Percentiles rank a stretch among this genome's conserved stretches.
phyloP scores from a whole-genome alignment of 2,113 vertebrate genomes.

The Nestor notabilis region DNA sequence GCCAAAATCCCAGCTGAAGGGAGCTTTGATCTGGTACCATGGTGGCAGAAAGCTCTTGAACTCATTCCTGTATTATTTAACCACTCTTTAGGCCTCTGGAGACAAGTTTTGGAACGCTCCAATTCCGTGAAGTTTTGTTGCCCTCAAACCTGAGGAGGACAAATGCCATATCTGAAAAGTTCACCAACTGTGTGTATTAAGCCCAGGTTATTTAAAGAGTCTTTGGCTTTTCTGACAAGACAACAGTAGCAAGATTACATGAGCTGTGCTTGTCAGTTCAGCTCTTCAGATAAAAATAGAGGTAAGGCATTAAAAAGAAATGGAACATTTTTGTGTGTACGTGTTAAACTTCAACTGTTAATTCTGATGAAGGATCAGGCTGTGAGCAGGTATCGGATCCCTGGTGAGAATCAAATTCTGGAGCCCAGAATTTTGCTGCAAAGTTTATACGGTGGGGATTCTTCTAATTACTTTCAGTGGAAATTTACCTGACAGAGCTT shows the following conservation, averaged over 20 bases:
- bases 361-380: conserved; percentile 44
- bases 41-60: neutral
- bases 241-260: neutral
- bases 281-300: neutral
- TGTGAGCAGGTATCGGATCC: conserved; percentile 54
- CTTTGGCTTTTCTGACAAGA: neutral
- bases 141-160: neutral
- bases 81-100: neutral
- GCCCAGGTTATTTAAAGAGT: neutral
- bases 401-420: conserved; percentile 52
- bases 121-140: neutral
- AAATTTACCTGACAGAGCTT: conserved; percentile 72
- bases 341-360: conserved; percentile 10
- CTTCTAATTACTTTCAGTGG: conserved; percentile 80
- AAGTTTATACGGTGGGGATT: conserved; percentile 66
- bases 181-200: neutral
- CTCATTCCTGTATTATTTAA: neutral
- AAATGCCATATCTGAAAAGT: neutral
- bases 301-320: conserved; percentile 42
- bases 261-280: conserved; percentile 25
- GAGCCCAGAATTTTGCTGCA: conserved; percentile 56
- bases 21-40: neutral
- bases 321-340: neutral
- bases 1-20: neutral
- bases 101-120: neutral